phyloP scores from a whole-genome alignment of 1,140 invertebrate genomes.

The Grapholita molesta region DNA sequence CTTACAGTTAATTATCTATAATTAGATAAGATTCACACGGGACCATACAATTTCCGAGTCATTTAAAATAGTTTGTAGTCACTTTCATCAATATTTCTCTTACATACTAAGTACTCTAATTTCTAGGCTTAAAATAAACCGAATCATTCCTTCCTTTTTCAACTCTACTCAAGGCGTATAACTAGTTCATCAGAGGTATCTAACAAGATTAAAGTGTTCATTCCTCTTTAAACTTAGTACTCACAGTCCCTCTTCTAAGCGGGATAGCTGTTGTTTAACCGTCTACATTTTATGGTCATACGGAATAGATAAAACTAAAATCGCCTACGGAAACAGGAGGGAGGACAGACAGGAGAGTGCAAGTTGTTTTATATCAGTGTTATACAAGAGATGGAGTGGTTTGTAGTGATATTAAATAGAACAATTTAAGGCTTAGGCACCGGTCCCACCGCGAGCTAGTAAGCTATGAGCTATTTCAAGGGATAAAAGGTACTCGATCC shows the following conservation, averaged over 20 bases:
- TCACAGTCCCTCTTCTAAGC: not conserved
- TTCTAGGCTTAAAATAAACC: slow-evolving; percentile 7
- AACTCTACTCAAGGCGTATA: not conserved
- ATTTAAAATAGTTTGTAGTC: slow-evolving; percentile 12
- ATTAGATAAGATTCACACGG: slow-evolving; percentile 7
- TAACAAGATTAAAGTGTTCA: not conserved
- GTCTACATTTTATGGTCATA: no score
- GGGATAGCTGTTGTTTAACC: no score
- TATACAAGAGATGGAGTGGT: no score
- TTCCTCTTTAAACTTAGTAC: not conserved
- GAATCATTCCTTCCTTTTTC: not conserved
- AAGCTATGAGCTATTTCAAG: no score
- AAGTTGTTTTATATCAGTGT: no score
- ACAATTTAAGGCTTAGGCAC: no score
- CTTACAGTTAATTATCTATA: not conserved
- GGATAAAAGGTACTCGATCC: no score
- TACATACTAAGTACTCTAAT: slow-evolving; percentile 9
- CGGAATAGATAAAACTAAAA: no score
- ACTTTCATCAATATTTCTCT: slow-evolving; percentile 1
- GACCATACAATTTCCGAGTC: not conserved
- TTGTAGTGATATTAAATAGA: no score
- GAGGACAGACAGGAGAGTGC: no score
- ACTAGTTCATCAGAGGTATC: not conserved
- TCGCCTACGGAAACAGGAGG: no score
- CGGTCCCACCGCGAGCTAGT: no score